These are phyloP conservation scores for Dromaius novaehollandiae DNA, from an alignment of 2,113 vertebrate genomes.

Conservation along the genomic window DNA sequence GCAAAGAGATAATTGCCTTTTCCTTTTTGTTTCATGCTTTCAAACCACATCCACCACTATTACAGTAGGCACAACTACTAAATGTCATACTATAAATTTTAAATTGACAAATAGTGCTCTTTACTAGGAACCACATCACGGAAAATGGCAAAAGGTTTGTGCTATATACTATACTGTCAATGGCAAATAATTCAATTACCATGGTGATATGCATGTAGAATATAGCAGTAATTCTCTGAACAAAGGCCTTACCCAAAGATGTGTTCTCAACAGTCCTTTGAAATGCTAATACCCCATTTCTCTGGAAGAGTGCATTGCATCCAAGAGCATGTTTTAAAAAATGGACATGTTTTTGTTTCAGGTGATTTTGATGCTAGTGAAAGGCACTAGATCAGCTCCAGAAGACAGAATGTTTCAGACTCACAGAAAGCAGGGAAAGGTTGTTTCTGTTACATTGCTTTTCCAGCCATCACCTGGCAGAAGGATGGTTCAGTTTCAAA, in stretches of 20 bases:
- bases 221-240: slow-evolving; percentile 9
- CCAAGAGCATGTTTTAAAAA: neutral
- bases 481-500: neutral
- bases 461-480: neutral
- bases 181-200: slow-evolving; percentile 46
- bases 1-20: neutral
- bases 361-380: neutral
- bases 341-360: neutral
- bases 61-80: neutral
- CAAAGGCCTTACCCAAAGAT: slow-evolving; percentile 36
- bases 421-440: neutral
- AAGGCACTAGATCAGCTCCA: neutral
- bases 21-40: slow-evolving; percentile 10
- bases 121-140: neutral
- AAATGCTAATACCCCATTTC: slow-evolving; percentile 39
- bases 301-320: neutral
- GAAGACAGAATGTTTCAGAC: neutral
- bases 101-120: slow-evolving; percentile 37
- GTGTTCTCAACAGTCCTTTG: slow-evolving; percentile 15
- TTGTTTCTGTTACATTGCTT: neutral
- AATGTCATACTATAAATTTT: slow-evolving; percentile 32
- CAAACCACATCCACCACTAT: slow-evolving; percentile 3
- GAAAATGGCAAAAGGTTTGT: slow-evolving; percentile 33
- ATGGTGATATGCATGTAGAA: neutral
- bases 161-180: slow-evolving; percentile 18